These are phyloP conservation scores for Clarias magur DNA, from an alignment of 2,113 vertebrate genomes.

Conservation along the genomic window DNA sequence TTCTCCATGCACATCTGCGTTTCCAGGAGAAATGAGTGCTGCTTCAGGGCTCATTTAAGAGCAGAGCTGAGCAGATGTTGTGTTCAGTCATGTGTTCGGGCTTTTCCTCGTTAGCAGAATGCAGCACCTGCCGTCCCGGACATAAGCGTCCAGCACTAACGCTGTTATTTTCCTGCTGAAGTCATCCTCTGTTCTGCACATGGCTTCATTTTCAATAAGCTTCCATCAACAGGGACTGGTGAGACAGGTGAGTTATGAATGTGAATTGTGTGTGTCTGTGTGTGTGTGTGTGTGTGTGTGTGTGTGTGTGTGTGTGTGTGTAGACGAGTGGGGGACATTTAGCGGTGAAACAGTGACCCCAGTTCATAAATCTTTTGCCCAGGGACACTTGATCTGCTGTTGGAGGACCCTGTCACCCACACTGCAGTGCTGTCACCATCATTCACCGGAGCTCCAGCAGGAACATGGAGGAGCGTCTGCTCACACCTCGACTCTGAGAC, in stretches of 20 bases:
- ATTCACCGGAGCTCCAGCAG: background rate
- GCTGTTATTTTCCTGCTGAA: conserved; percentile 52
- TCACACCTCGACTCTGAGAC: background rate
- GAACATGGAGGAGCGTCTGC: background rate
- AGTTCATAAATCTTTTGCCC: conserved; percentile 61
- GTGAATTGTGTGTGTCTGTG: conserved; percentile 55
- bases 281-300: conserved; percentile 57
- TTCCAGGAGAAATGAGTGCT: conserved; percentile 20
- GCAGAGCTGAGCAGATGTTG: conserved; percentile 66
- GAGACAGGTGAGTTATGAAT: conserved; percentile 9
- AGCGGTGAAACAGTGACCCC: conserved; percentile 60
- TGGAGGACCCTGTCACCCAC: conserved; percentile 13
- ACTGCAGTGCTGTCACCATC: conserved; percentile 33
- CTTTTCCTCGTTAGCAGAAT: conserved; percentile 66
- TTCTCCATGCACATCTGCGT: background rate
- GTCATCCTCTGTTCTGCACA: conserved; percentile 44
- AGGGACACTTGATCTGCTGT: conserved; percentile 54
- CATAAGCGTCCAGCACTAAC: conserved; percentile 34
- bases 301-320: conserved; percentile 56
- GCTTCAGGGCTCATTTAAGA: conserved; percentile 49
- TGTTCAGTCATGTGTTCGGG: conserved; percentile 59
- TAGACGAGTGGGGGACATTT: conserved; percentile 51
- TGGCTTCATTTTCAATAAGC: conserved; percentile 63
- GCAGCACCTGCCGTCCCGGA: conserved; percentile 65
- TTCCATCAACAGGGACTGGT: conserved; percentile 31